Evolutionary conservation across 2,888 invertebrate genomes (phyloP), one percentile per base, ranked within the genome.

Genomic region (Coremacera marginata): DNA sequence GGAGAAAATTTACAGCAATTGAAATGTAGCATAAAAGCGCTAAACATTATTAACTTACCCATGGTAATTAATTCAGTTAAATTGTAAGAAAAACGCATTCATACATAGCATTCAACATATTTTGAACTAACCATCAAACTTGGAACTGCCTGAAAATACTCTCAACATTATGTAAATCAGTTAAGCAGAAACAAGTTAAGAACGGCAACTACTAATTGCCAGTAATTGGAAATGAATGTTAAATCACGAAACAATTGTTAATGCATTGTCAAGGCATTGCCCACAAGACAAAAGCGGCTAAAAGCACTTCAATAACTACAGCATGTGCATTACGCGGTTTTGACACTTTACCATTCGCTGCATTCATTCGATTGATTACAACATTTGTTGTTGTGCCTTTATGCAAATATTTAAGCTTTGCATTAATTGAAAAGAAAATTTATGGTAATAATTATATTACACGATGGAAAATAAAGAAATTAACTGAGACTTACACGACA

Each of bases 221-320:
- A 9, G 25, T 74, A 74, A 74, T 74, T 73, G 73, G 52, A 52
- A 73, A 73, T 73, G 14, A 65, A 63, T 73, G 63, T 73, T 51
- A 73, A 34, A 51, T 16, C 72, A 7, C 63, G 52, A 63, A 31
- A 73, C 73, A 73, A 55, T 65, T 19, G 65, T 74, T 52, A 52
- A 52, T 67, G 67, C 72, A 72, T 22, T 44, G 60, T 27, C 19
- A 70, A 65, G 16, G 16, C 25, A 62, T 14, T 62, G 14, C 0
- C 1, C 22, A 55, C 55, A 55, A 55, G n/a, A 16, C 19, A 55
- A 22, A 27, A 11, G 19, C 57, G 25, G 25, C 27, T 27, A 22
- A 60, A 25, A 25, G 57, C 25, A 60, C 27, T 22, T 22, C 2
- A 1, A 7, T 44, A 7, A 3, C 44, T 8, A 3, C 44, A 44